Percentiles rank a stretch among this genome's conserved stretches.
Conservation (phyloP, 2,888 invertebrate species). For the Gibbula magus region DNA sequence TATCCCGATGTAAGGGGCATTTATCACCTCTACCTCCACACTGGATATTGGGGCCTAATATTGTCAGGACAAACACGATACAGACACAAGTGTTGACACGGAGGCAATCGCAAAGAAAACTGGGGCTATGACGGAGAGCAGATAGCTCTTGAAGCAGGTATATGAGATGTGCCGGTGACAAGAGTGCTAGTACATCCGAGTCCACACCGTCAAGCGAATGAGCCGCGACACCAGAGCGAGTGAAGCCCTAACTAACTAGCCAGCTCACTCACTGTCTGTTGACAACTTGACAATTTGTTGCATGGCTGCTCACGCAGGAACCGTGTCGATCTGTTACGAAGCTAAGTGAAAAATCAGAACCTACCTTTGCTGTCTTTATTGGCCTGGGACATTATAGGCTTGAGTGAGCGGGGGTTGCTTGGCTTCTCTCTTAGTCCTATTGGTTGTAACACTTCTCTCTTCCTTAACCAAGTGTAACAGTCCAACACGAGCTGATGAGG, state of each 20-base stretch:
- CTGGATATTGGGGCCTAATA: neutral
- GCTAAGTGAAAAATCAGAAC: slow-evolving; percentile 19
- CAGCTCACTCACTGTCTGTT: neutral
- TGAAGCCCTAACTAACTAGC: neutral
- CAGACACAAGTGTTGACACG: slow-evolving; percentile 3
- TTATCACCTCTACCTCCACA: neutral
- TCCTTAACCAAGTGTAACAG: slow-evolving; percentile 23
- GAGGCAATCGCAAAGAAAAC: neutral
- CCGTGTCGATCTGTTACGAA: slow-evolving; percentile 19
- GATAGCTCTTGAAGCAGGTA: neutral
- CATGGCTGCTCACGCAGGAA: neutral
- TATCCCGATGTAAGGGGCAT: neutral
- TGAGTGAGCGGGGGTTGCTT: slow-evolving; percentile 12
- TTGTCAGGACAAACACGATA: slow-evolving; percentile 1
- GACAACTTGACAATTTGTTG: slow-evolving; percentile 16
- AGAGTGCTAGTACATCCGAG: neutral
- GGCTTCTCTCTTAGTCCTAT: slow-evolving; percentile 19
- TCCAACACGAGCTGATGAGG: neutral
- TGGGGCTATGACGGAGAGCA: neutral
- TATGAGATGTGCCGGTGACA: neutral
- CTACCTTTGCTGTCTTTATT: slow-evolving; percentile 17
- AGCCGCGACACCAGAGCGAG: neutral
- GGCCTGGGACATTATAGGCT: slow-evolving; percentile 22
- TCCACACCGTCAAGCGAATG: neutral
- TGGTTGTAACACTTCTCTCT: slow-evolving; percentile 17